Evolutionary conservation across 2,113 vertebrate species (phyloP), one percentile per base, ranked within the genome.

Genomic region (Eolophus roseicapilla): DNA sequence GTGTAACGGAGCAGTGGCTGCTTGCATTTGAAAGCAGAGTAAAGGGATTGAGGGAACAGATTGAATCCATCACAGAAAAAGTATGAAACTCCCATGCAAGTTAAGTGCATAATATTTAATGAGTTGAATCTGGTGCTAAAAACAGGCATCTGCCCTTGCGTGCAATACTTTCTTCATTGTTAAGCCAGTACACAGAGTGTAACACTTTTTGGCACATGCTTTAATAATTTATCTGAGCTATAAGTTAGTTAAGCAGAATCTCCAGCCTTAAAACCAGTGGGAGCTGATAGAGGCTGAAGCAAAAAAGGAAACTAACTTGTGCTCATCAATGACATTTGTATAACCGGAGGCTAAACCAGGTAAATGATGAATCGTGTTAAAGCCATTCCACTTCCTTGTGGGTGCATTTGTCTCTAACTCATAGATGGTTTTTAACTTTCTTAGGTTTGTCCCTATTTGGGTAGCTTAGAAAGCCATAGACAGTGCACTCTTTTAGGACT

Each of bases 141-240:
- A 87, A 90, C 86, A 94, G 91, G 84, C 89, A 41, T 83, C 74
- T 95, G 95, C 92, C 91, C 65, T 93, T 81, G 93, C 55, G 65
- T 93, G 77, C 84, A 67, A 27, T 88, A 19, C 73, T 93, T 91
- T 31, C 80, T 84, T 95, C 75, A 75, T 86, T 91, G 86, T 96
- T 96, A 94, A 92, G 39, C 71, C 88, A 68, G 43, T 64, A 82
- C 70, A 77, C 73, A 79, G 84, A 91, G 47, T 91, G 70, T 91
- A 92, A 77, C 3, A 28, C n/a, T 79, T 94, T 92, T 91, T 95
- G 95, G 95, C 81, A 89, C 69, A 49, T 62, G 25, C 92, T 86
- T 97, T 69, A 93, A 95, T 94, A 95, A 95, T 96, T 94, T 69
- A 93, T 87, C 83, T 75, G 90, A 82, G 89, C 83, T 95, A 85